Base-by-base conservation (phyloP, 2,113 vertebrate genomes). In the Siniperca knerii region DNA sequence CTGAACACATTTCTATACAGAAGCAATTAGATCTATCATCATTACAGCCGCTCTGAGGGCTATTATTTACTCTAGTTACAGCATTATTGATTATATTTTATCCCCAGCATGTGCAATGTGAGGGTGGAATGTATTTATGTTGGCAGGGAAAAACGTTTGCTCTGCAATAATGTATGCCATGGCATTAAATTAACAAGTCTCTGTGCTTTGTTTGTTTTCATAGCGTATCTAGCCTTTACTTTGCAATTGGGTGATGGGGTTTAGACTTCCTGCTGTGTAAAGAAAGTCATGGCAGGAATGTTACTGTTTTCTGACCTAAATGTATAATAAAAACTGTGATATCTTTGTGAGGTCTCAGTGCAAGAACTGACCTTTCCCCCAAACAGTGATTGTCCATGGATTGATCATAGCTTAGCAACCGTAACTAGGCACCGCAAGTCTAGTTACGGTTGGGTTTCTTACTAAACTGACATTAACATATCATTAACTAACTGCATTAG, bases 171-270 rank as follows among this genome's bases (percentile, higher is more conserved):
- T 84, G 88, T 87, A 90, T 87, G 77, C 83, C 54, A 81, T 85
- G 65, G 85, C 88, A 90, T 93, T 94, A 92, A 90, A 93, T 93
- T 90, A 94, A 93, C 92, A 93, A 86, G 87, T 90, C 75, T 85
- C 62, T 21, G 42, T 44, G 75, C 90, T 87, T 91, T 95, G 94
- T 94, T 95, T 95, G 92, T 94, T 96, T 95, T 95, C 75, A 87
- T 86, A 87, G 91, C 60, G 86, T 93, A 91, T 94, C 91, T 83
- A 67, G 77, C 90, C 89, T 93, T 93, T 93, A 87, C 93, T 91
- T 88, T 87, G 77, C 87, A 87, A 90, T 94, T 89, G 90, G 90
- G 91, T 90, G 90, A 95, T 90, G 86, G 79, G 90, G 87, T 74
- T 93, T 90, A 87, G 79, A 90, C 94, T 95, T 95, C 95, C 93